Evolutionary conservation across 2,113 vertebrate genomes (phyloP).

Genomic region (Vidua macroura): DNA sequence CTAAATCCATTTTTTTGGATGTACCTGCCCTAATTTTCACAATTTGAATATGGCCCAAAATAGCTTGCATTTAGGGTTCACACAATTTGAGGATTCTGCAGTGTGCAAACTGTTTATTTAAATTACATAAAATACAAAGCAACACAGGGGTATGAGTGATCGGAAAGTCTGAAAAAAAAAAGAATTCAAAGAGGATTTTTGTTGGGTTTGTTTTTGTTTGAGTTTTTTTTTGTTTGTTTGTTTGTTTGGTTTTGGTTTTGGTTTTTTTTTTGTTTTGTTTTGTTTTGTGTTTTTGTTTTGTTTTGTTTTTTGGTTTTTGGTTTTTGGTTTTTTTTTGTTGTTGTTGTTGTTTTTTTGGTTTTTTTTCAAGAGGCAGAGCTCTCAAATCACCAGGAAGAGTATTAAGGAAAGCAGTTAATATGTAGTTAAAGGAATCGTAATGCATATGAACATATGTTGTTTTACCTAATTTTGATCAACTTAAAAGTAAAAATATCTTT

Average conservation of each 20-base stretch:
- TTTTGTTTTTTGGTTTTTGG: no score
- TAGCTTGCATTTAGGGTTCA: neutral
- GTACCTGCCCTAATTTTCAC: conserved; percentile 17
- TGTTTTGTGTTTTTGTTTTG: no score
- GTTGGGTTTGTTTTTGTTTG: neutral
- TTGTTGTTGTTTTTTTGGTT: neutral
- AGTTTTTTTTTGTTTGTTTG: no score
- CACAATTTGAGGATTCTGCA: neutral
- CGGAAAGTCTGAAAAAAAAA: neutral
- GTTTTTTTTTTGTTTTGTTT: no score
- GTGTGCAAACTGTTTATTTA: neutral
- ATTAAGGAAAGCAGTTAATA: conserved; percentile 62
- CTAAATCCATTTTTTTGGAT: conserved; percentile 12
- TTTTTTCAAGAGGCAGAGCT: neutral
- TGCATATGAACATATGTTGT: conserved; percentile 72
- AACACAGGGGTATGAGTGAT: neutral
- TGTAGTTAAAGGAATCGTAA: conserved; percentile 61
- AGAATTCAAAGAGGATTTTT: neutral
- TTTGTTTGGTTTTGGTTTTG: no score
- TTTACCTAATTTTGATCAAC: conserved; percentile 75
- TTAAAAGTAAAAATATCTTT: conserved; percentile 69
- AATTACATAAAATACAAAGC: neutral
- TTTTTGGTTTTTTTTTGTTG: no score
- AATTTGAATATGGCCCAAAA: conserved; percentile 1
- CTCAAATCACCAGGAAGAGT: conserved; percentile 55